Evolutionary conservation across 2,888 invertebrate species (phyloP).

Genomic region (Ypsolopha scabrella): DNA sequence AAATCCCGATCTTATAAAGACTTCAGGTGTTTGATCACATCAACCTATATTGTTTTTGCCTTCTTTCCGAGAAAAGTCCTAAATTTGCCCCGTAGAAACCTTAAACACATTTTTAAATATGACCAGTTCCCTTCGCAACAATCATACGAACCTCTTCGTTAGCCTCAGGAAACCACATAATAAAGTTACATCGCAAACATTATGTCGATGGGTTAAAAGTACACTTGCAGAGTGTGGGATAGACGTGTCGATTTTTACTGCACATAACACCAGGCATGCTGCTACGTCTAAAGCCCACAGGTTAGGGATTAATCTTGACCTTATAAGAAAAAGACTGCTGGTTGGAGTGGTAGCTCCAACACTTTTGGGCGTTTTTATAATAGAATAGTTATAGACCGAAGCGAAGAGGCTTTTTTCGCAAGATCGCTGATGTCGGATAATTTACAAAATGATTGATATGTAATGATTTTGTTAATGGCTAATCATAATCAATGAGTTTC

Average conservation of each 20-base stretch:
- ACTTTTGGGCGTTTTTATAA: no score
- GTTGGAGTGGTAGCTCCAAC: not conserved
- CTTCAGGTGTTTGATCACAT: not conserved
- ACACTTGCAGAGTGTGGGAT: slow-evolving; percentile 11
- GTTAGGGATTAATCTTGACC: slow-evolving; percentile 11
- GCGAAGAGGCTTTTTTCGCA: not conserved
- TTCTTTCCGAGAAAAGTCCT: not conserved
- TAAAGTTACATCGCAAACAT: slow-evolving; percentile 10
- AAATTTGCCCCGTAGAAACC: slow-evolving; percentile 9
- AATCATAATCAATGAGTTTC: no score
- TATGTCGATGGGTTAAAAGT: slow-evolving; percentile 15
- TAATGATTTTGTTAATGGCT: no score
- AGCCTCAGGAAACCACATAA: slow-evolving; percentile 12
- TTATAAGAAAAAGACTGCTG: slow-evolving; percentile 11
- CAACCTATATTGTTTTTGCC: not conserved
- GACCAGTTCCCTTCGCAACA: slow-evolving; percentile 1
- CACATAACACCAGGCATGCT: slow-evolving; percentile 15
- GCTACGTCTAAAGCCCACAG: slow-evolving; percentile 12
- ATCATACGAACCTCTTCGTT: slow-evolving; percentile 11
- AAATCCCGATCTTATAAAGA: slow-evolving; percentile 14
- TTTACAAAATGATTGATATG: no score
- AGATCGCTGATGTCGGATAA: no score
- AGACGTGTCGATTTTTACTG: slow-evolving; percentile 12
- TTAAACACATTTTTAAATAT: slow-evolving; percentile 4
- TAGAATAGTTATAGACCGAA: not conserved